Evolutionary conservation across 1,140 invertebrate genomes (phyloP), one percentile per base, ranked within the genome.

Genomic region (Bombus cullumanus): DNA sequence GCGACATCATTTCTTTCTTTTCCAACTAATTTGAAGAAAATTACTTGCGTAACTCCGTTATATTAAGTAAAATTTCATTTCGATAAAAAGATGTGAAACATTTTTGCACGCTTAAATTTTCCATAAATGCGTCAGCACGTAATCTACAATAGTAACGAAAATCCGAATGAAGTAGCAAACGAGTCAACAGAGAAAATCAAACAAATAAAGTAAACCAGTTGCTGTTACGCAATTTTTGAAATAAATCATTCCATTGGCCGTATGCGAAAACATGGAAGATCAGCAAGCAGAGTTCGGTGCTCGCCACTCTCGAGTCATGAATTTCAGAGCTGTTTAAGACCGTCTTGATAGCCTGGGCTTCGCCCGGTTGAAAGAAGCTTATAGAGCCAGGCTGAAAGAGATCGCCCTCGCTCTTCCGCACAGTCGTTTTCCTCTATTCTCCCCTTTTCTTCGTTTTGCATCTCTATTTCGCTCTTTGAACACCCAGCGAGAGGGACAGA

Each of bases 291-390:
- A 18, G 31, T 83, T 39, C 43, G 22, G n/a, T 5, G 64, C n/a
- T 41, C 22, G n/a, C n/a, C 53, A 25, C 10, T 43, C 47, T 80
- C 15, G 34, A 66, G 34, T 81, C 78, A 81, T 85, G 78, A 85
- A 85, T 85, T 85, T 81, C 78, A 64, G 68, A 85, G 69, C 77
- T 73, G 78, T 81, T 85, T 84, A 84, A 84, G 75, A 59, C 82
- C 41, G 75, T 43, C 62, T 78, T 84, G 66, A 84, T 84, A 71
- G 75, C 22, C 75, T 28, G 47, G 22, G 82, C 66, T 59, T 69
- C 74, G 28, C 37, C 41, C 66, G 66, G 25, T 64, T 84, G 66
- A 84, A 84, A 84, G 82, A 79, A 78, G 82, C 82, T 84, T 84
- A 84, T 37, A 71, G 82, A 83, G 37, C 47, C 47, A 69, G 25